Conservation (phyloP, 2,797 vertebrate genomes). For the Lepus townsendii region DNA sequence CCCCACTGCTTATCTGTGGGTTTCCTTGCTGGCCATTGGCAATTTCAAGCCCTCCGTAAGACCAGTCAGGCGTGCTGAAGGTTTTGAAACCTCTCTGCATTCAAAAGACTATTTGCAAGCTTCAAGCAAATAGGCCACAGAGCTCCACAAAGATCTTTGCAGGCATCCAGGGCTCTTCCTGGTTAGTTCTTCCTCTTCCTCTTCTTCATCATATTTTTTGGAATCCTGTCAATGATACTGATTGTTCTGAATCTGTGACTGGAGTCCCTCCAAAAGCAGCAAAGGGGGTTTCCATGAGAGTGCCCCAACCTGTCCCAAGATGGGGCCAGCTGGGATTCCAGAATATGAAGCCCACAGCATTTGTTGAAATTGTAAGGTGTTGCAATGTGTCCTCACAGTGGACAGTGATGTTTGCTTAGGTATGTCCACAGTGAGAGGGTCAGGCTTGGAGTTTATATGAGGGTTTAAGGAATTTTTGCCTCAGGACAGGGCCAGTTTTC, state of each 20-base stretch:
- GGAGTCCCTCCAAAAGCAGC: neutral
- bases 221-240: neutral
- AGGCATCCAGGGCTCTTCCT: neutral
- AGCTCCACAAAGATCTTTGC: no score
- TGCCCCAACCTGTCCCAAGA: neutral
- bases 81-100: neutral
- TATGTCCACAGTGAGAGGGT: neutral
- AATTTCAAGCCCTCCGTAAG: neutral
- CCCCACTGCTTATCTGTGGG: neutral
- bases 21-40: neutral
- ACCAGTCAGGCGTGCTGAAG: neutral
- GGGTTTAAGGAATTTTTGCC: neutral
- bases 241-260: neutral
- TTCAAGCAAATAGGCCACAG: neutral
- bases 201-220: neutral
- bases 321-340: neutral
- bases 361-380: neutral
- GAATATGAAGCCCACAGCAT: neutral
- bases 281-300: neutral
- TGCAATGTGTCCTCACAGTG: neutral
- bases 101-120: neutral
- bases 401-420: neutral
- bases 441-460: neutral
- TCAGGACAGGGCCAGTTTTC: neutral
- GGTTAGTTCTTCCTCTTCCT: neutral